These are phyloP conservation scores for Athene cunicularia DNA, from an alignment of 2,113 vertebrate genomes.

Conservation along the genomic window DNA sequence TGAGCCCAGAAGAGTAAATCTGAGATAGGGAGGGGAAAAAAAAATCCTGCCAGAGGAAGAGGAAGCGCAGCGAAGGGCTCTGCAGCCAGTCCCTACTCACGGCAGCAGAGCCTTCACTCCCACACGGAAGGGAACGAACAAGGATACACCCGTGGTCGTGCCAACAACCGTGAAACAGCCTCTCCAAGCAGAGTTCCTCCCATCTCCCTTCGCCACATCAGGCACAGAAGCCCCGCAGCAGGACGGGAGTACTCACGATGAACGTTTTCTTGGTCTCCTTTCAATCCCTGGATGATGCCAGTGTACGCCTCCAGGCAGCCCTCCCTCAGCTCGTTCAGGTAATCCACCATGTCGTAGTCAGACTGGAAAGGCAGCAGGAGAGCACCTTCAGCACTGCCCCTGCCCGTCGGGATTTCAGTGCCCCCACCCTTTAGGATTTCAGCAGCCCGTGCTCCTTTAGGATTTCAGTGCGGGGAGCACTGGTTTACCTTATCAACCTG, in stretches of 20 bases:
- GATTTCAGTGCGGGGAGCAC: too few species aligned
- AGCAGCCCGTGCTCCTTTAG: fast-evolving
- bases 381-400: background rate
- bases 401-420: fast-evolving
- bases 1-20: fast-evolving
- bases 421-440: fast-evolving
- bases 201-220: background rate
- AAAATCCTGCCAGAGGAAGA: background rate
- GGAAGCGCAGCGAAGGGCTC: background rate
- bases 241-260: constrained; percentile 86
- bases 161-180: fast-evolving
- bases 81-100: fast-evolving
- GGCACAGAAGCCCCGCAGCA: background rate
- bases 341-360: constrained; percentile 99
- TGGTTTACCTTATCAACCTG: constrained; percentile 95
- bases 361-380: constrained; percentile 76
- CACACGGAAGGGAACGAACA: background rate
- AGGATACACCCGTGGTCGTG: fast-evolving
- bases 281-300: constrained; percentile 95
- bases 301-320: constrained; percentile 98
- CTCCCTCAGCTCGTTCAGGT: constrained; percentile 95
- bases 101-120: background rate
- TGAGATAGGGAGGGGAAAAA: background rate
- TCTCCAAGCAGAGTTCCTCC: background rate
- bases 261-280: constrained; percentile 98